phyloP scores from a whole-genome alignment of 2,888 invertebrate genomes.

The Rhagonycha fulva region DNA sequence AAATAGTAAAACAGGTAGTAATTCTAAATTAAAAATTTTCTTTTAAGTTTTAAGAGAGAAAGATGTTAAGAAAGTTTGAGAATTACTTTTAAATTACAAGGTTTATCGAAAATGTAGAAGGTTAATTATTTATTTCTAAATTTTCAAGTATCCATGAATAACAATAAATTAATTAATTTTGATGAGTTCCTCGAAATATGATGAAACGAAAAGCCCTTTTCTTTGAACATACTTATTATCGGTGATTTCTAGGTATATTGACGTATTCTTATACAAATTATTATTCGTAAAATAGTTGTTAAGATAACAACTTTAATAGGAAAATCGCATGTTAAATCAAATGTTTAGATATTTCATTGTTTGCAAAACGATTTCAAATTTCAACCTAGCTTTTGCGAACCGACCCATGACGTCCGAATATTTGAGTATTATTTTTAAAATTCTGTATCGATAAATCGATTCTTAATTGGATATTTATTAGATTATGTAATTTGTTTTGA shows the following conservation, averaged over 20 bases:
- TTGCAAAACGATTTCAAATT: background rate
- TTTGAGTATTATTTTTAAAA: background rate
- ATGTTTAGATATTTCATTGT: background rate
- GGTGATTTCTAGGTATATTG: too few relatives aligned
- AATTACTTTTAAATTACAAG: background rate
- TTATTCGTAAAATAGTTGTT: background rate
- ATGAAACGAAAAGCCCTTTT: background rate
- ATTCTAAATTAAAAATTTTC: too few relatives aligned
- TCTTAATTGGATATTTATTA: background rate
- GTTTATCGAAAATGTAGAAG: background rate
- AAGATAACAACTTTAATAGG: background rate
- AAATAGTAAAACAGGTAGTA: too few relatives aligned
- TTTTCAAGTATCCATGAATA: background rate
- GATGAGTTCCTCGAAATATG: background rate
- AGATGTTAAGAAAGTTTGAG: background rate
- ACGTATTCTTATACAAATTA: too few relatives aligned
- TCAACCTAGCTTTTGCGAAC: background rate
- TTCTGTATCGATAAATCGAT: background rate
- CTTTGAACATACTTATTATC: too few relatives aligned
- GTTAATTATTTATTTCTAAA: background rate
- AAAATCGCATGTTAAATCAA: background rate
- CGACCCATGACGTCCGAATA: background rate
- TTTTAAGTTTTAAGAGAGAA: background rate
- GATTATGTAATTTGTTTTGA: background rate
- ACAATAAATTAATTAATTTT: background rate